Evolutionary conservation across 2,113 vertebrate genomes (phyloP).

Genomic region (Menidia beryllina): DNA sequence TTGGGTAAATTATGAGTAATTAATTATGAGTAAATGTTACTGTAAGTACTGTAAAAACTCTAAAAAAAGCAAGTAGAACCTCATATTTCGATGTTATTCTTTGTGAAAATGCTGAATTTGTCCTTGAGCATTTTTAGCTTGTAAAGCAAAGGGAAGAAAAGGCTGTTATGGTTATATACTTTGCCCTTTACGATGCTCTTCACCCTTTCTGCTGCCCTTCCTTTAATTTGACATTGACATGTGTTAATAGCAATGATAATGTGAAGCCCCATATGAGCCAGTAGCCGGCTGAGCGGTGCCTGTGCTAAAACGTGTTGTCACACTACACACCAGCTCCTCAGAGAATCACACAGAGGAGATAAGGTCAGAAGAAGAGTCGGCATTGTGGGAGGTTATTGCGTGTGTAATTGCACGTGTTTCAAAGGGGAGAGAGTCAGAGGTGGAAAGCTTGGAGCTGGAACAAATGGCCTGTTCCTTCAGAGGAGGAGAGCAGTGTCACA

Average conservation of each 20-base stretch:
- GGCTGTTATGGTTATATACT: background rate
- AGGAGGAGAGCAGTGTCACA: slow-evolving; percentile 28
- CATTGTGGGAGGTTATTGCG: slow-evolving; percentile 37
- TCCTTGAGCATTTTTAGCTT: no score
- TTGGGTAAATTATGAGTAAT: no score
- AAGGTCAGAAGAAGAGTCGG: slow-evolving; percentile 56
- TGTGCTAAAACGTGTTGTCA: slow-evolving; percentile 55
- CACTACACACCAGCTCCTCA: slow-evolving; percentile 40
- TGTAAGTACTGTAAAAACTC: no score
- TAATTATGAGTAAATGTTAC: no score
- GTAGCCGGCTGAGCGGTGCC: slow-evolving; percentile 36
- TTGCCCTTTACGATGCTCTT: background rate
- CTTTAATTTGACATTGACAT: slow-evolving; percentile 59
- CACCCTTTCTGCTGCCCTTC: slow-evolving; percentile 5
- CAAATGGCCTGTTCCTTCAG: slow-evolving; percentile 57
- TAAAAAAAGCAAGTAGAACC: no score
- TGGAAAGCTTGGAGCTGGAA: slow-evolving; percentile 44
- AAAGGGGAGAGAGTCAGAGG: slow-evolving; percentile 23
- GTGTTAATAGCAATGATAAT: slow-evolving; percentile 38
- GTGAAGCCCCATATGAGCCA: slow-evolving; percentile 20
- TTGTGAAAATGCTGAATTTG: no score
- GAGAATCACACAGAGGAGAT: slow-evolving; percentile 51
- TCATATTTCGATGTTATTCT: no score
- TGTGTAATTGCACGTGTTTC: slow-evolving; percentile 8
- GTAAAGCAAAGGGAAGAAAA: background rate